Percentiles rank a stretch among this genome's conserved stretches.
phyloP scores from a whole-genome alignment of 2,888 invertebrate genomes.

The Toxonevra muliebris region DNA sequence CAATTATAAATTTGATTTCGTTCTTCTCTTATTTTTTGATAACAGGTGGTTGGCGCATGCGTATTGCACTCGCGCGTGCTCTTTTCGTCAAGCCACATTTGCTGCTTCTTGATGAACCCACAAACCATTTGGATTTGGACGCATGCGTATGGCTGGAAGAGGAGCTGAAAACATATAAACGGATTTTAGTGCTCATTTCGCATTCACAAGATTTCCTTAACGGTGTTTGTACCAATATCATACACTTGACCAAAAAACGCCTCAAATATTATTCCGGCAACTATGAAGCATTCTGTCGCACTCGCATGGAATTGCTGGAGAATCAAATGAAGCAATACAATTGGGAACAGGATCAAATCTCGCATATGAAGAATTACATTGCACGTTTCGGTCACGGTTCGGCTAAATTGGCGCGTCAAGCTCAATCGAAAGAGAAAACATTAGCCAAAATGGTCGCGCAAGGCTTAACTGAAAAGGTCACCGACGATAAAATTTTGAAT shows the following conservation, averaged over 20 bases:
- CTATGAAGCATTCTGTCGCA: slow-evolving; percentile 96
- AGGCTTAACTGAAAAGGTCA: slow-evolving; percentile 95
- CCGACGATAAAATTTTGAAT: slow-evolving; percentile 87
- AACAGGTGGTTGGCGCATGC: slow-evolving; percentile 97
- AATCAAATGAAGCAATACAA: slow-evolving; percentile 99
- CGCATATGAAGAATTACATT: slow-evolving; percentile 99
- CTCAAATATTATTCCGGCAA: slow-evolving; percentile 96
- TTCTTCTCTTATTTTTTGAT: background rate
- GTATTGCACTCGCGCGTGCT: slow-evolving; percentile 96
- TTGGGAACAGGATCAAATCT: slow-evolving; percentile 99
- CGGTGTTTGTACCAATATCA: slow-evolving; percentile 95
- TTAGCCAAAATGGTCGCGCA: slow-evolving; percentile 99
- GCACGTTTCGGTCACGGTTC: slow-evolving; percentile 99
- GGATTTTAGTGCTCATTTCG: slow-evolving; percentile 96
- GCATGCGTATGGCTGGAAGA: slow-evolving; percentile 99
- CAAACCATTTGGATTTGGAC: slow-evolving; percentile 98
- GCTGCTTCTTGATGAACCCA: slow-evolving; percentile 95
- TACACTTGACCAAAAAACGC: slow-evolving; percentile 92
- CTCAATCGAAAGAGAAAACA: slow-evolving; percentile 99
- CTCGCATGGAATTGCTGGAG: slow-evolving; percentile 92
- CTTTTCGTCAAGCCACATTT: slow-evolving; percentile 98
- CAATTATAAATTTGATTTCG: background rate
- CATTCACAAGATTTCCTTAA: slow-evolving; percentile 99
- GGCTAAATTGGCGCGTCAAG: slow-evolving; percentile 97
- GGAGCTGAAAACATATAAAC: slow-evolving; percentile 94